These are phyloP conservation scores for Squalus acanthias DNA, from an alignment of 2,797 vertebrate species.

Conservation along the genomic window DNA sequence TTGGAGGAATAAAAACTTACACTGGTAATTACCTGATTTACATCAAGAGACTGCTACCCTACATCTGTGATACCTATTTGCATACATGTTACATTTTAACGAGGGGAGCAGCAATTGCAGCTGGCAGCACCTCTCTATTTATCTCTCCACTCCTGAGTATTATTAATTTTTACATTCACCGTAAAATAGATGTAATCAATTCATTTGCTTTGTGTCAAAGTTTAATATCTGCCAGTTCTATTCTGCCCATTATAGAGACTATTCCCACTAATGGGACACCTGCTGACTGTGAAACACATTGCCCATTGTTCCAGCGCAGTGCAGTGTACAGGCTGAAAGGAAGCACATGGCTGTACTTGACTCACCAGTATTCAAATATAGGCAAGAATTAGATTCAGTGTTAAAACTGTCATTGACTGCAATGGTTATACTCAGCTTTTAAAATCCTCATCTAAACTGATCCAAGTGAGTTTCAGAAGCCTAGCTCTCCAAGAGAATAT, in stretches of 20 bases:
- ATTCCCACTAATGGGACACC: background rate
- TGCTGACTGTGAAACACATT: background rate
- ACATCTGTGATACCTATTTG: background rate
- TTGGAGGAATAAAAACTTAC: background rate
- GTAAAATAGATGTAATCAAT: constrained; percentile 73
- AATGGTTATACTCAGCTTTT: background rate
- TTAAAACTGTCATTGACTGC: background rate
- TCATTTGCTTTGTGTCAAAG: constrained; percentile 71
- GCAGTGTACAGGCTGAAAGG: background rate
- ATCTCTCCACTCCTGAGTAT: constrained; percentile 61
- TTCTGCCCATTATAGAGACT: constrained; percentile 67
- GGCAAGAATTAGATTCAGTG: background rate
- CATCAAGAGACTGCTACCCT: background rate
- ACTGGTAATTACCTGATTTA: background rate
- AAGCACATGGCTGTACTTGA: background rate
- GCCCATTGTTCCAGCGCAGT: background rate
- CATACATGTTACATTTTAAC: background rate
- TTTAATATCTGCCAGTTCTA: constrained; percentile 65
- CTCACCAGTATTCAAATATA: background rate
- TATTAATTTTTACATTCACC: constrained; percentile 73
- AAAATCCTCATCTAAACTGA: background rate
- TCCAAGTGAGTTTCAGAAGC: background rate
- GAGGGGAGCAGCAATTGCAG: constrained; percentile 51
- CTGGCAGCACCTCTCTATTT: constrained; percentile 68
- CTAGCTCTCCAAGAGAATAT: background rate